phyloP scores from a whole-genome alignment of 2,113 vertebrate genomes.

The Serilophus lunatus region DNA sequence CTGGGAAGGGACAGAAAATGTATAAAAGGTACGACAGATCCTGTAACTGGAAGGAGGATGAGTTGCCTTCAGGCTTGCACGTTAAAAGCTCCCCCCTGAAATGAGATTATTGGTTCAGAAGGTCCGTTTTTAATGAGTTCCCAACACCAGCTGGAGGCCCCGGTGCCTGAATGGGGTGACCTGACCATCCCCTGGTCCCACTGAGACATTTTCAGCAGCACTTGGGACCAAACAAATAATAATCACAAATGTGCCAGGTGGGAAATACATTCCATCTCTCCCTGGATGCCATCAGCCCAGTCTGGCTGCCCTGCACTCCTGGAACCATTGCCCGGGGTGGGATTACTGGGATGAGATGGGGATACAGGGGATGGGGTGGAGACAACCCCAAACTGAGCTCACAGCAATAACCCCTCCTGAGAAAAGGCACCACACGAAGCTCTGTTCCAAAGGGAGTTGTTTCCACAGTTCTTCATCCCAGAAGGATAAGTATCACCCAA shows the following conservation, averaged over 20 bases:
- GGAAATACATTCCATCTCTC: background rate
- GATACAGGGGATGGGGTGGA: accelerated
- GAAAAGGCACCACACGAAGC: background rate
- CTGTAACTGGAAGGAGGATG: background rate
- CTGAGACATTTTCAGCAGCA: background rate
- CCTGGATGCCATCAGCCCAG: accelerated
- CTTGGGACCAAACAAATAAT: background rate
- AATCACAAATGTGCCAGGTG: background rate
- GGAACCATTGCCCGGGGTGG: background rate
- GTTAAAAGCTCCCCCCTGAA: background rate
- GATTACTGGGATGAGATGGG: background rate
- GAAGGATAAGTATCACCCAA: background rate
- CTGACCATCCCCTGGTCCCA: background rate
- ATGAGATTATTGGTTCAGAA: background rate
- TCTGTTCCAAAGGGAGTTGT: background rate
- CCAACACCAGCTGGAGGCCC: accelerated
- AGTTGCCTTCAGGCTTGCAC: background rate
- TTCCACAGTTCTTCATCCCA: background rate
- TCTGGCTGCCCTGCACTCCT: background rate
- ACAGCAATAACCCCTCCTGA: background rate
- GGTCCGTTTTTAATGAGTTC: background rate
- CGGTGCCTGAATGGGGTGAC: accelerated
- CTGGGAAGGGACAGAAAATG: background rate
- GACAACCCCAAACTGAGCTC: background rate
- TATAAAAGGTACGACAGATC: accelerated